These are phyloP conservation scores for Takifugu bimaculatus DNA, from an alignment of 2,113 vertebrate species.

Conservation along the genomic window DNA sequence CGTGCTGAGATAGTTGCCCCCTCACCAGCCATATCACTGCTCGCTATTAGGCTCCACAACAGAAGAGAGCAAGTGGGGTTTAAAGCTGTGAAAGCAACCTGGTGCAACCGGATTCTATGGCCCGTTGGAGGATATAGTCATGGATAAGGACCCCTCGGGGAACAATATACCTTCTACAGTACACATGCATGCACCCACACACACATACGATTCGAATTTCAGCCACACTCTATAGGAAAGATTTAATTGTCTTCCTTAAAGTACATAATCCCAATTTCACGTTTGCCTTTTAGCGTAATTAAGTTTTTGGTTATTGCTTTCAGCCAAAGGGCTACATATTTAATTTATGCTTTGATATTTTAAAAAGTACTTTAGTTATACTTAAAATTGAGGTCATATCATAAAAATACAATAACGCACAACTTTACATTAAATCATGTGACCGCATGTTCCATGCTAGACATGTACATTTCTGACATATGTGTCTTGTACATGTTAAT, in stretches of 20 bases:
- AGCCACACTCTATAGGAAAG: slow-evolving; percentile 4
- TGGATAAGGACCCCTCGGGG: slow-evolving; percentile 34
- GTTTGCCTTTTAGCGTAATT: no score
- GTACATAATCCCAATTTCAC: no score
- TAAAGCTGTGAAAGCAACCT: slow-evolving; percentile 43
- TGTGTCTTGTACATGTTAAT: no score
- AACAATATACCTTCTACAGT: not conserved
- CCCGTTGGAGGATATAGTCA: slow-evolving; percentile 27
- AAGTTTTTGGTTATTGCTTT: no score
- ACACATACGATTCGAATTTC: not conserved
- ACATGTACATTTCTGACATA: no score
- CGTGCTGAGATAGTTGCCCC: slow-evolving; percentile 26
- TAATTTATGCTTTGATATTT: no score
- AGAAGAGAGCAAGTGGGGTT: slow-evolving; percentile 29
- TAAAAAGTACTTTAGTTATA: no score
- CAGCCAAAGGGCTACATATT: no score
- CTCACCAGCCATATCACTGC: slow-evolving; percentile 37
- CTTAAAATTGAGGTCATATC: no score
- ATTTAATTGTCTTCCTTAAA: slow-evolving; percentile 6
- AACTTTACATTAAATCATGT: no score
- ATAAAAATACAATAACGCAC: no score
- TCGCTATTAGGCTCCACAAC: slow-evolving; percentile 38
- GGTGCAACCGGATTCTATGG: slow-evolving; percentile 32
- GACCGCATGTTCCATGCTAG: no score
- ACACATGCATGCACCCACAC: not conserved